Conservation (phyloP, 2,113 vertebrate species). For the Zapornia atra region DNA sequence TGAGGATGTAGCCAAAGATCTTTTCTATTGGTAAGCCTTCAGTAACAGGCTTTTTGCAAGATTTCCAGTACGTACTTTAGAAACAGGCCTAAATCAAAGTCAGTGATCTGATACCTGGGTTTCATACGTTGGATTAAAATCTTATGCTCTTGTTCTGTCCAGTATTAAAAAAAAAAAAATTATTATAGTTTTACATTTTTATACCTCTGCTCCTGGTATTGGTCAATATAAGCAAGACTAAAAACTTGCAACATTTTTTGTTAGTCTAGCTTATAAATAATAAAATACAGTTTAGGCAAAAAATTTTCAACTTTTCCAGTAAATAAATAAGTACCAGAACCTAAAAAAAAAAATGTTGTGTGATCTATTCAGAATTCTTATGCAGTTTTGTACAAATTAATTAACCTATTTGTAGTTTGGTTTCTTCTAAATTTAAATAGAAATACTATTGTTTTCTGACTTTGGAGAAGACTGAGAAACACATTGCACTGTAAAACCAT, state of each 20-base stretch:
- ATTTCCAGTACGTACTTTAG: constrained; percentile 18
- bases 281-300: neutral
- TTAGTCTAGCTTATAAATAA: neutral
- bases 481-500: neutral
- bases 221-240: neutral
- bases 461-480: neutral
- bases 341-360: neutral
- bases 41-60: constrained; percentile 6
- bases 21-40: neutral
- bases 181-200: neutral
- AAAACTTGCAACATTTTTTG: neutral
- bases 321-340: neutral
- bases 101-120: neutral
- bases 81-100: neutral
- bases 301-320: neutral
- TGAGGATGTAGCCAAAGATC: neutral
- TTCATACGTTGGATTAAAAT: neutral
- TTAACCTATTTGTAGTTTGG: neutral
- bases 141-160: neutral
- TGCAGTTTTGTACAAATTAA: neutral
- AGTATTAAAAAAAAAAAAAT: neutral
- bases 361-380: neutral
- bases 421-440: neutral
- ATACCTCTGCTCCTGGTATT: neutral
- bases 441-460: neutral